A percentile compares a stretch with the other conserved stretches of the same genome.
phyloP scores from a whole-genome alignment of 2,888 invertebrate species.

The Coenonympha arcania region DNA sequence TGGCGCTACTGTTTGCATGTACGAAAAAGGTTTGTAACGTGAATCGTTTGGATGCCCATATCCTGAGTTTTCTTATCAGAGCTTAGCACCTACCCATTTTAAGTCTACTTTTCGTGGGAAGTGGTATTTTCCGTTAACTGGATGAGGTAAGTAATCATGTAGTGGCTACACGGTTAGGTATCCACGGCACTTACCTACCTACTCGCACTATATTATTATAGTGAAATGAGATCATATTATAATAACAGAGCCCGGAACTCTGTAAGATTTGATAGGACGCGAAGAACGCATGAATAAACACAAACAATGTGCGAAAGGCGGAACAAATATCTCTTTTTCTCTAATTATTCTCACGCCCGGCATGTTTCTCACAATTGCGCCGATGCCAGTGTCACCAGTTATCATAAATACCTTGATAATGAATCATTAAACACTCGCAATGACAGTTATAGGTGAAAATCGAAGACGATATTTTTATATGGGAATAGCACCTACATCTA shows the following conservation, averaged over 20 bases:
- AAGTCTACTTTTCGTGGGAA: too few relatives aligned
- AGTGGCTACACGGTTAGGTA: too few relatives aligned
- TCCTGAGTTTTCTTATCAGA: too few relatives aligned
- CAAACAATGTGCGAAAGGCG: conserved; percentile 16
- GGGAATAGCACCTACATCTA: background rate
- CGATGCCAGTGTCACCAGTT: conserved; percentile 11
- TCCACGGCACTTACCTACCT: too few relatives aligned
- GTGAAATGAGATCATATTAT: background rate
- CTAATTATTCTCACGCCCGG: conserved; percentile 16
- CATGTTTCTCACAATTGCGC: conserved; percentile 10
- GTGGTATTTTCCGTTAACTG: too few relatives aligned
- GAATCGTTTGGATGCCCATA: too few relatives aligned
- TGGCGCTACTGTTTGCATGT: too few relatives aligned
- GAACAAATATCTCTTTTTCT: conserved; percentile 9
- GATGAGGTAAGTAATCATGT: too few relatives aligned
- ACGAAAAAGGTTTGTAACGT: too few relatives aligned
- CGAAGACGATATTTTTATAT: background rate
- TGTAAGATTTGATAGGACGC: background rate
- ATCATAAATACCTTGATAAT: conserved; percentile 6
- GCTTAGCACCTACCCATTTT: too few relatives aligned
- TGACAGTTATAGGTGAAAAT: background rate
- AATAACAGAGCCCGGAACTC: background rate
- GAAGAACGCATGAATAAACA: conserved; percentile 1
- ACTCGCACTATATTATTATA: too few relatives aligned
- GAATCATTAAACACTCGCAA: background rate